Percentiles rank a stretch among this genome's conserved stretches.
Conservation (phyloP, 92 coral and sea anemone species). For the Diadumene lineata region DNA sequence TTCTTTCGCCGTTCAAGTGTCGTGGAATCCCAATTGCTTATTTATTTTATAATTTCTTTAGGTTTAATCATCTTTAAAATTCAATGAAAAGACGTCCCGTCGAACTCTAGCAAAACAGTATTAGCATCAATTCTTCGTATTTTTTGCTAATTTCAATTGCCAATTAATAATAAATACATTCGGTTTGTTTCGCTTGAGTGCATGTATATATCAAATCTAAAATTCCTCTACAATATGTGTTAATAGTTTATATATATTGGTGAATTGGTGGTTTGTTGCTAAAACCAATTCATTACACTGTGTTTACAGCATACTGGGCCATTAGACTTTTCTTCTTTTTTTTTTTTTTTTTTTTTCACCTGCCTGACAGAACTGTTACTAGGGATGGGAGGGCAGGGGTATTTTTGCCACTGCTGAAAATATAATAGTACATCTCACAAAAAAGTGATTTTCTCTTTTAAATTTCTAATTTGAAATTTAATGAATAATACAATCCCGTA, state of each 20-base stretch:
- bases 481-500: too few species aligned
- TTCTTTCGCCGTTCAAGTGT: background rate
- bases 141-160: slow-evolving; percentile 8
- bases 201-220: background rate
- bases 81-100: slow-evolving; percentile 1
- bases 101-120: background rate
- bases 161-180: background rate
- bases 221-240: background rate
- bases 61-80: slow-evolving; percentile 2
- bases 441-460: too few species aligned
- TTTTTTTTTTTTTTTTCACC: background rate
- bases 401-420: background rate
- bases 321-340: background rate
- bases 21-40: background rate
- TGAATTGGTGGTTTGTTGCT: slow-evolving; percentile 5
- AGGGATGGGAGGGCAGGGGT: slow-evolving; percentile 4
- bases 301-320: slow-evolving; percentile 5
- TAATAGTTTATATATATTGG: background rate
- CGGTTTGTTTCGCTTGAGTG: background rate
- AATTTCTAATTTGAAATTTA: too few species aligned
- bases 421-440: too few species aligned
- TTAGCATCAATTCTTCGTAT: background rate
- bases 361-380: background rate
- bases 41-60: background rate
- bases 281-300: background rate